phyloP scores from a whole-genome alignment of 2,113 vertebrate species.

The Hemicordylus capensis region DNA sequence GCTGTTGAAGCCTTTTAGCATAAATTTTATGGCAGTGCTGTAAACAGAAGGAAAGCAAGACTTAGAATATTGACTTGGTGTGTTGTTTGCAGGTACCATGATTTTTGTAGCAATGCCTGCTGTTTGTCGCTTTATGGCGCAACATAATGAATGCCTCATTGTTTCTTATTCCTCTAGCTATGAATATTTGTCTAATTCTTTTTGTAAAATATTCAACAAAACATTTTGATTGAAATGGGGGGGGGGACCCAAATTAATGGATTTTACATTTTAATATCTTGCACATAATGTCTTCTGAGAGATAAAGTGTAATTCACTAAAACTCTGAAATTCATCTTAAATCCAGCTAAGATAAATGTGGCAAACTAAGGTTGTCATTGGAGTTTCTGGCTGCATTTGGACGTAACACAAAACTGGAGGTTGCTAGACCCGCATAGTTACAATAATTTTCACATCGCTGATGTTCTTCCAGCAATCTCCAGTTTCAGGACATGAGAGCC shows the following conservation, averaged over 20 bases:
- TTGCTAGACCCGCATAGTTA: no score
- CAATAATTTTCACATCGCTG: no score
- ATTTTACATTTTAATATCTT: background rate
- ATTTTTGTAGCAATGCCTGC: constrained; percentile 1
- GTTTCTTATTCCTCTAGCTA: background rate
- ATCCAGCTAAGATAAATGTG: background rate
- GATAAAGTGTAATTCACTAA: background rate
- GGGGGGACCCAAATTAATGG: background rate
- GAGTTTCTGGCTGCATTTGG: no score
- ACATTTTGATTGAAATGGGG: background rate
- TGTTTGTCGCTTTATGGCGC: rapidly evolving
- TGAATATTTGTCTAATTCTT: background rate
- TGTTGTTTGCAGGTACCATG: background rate
- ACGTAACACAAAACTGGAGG: background rate
- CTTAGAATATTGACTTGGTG: background rate
- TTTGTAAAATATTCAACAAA: background rate
- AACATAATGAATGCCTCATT: background rate
- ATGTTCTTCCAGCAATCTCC: no score
- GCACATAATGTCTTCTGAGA: background rate
- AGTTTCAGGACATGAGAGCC: no score
- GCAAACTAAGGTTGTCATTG: no score
- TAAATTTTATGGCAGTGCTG: background rate
- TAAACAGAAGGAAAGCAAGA: rapidly evolving
- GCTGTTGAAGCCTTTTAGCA: background rate
- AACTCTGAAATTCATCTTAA: background rate